These are phyloP conservation scores for Boloria selene DNA, from an alignment of 2,888 invertebrate genomes.

Conservation along the genomic window DNA sequence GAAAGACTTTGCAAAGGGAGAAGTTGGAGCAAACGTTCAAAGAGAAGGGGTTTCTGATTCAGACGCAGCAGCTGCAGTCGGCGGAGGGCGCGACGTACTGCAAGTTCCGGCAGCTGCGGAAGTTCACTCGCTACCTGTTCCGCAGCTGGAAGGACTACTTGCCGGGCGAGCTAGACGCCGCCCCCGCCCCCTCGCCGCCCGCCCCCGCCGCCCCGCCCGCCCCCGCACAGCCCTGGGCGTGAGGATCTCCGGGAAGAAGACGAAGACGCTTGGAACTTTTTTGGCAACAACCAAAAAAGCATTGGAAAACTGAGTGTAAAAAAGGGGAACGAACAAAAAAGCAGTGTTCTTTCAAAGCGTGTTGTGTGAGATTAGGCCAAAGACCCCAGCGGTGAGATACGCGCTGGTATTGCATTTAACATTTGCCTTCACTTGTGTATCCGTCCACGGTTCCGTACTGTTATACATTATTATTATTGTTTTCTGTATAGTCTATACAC, in stretches of 20 bases:
- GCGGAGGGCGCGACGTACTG: conserved; percentile 97
- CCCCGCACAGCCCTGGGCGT: conserved; percentile 56
- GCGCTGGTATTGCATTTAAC: conserved; percentile 17
- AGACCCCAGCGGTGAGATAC: neutral
- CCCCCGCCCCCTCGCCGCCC: conserved; percentile 43
- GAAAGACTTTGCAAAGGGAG: conserved; percentile 92
- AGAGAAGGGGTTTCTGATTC: conserved; percentile 95
- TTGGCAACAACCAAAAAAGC: too few relatives aligned
- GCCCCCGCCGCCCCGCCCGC: conserved; percentile 19
- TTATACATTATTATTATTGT: conserved; percentile 9
- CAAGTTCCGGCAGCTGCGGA: conserved; percentile 94
- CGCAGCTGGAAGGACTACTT: conserved; percentile 97
- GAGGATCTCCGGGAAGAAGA: neutral
- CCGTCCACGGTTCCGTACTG: conserved; percentile 28
- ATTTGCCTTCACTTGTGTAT: conserved; percentile 39
- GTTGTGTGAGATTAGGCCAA: conserved; percentile 1
- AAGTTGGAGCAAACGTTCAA: conserved; percentile 95
- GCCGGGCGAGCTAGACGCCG: conserved; percentile 86
- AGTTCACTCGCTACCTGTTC: conserved; percentile 95
- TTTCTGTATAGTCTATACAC: neutral
- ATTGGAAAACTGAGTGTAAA: too few relatives aligned
- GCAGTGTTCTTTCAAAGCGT: neutral
- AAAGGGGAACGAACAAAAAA: too few relatives aligned
- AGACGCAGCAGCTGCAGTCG: conserved; percentile 95
- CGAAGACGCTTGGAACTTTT: too few relatives aligned